phyloP scores from a whole-genome alignment of 2,888 invertebrate genomes.

The Morpho deidamia region DNA sequence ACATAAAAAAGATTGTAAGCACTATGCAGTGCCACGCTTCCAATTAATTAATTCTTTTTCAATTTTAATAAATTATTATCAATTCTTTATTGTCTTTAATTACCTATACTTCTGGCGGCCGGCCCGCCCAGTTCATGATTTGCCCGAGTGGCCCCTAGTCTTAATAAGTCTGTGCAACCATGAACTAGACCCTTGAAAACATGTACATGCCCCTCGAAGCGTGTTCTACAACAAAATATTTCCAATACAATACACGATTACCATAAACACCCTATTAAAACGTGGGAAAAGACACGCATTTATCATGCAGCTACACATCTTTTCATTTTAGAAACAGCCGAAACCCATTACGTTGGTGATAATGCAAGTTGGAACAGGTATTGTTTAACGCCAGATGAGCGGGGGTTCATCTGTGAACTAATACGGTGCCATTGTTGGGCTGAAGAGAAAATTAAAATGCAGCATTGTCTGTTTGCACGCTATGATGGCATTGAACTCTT shows the following conservation, averaged over 20 bases:
- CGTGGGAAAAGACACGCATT: conserved; percentile 58
- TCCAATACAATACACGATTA: conserved; percentile 38
- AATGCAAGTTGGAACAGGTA: conserved; percentile 74
- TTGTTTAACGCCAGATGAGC: conserved; percentile 67
- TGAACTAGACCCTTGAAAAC: conserved; percentile 5
- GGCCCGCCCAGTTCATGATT: no score
- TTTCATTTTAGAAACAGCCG: conserved; percentile 38
- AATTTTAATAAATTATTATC: no score
- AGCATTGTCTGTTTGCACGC: conserved; percentile 58
- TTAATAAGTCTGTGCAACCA: no score
- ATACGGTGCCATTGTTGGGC: conserved; percentile 66
- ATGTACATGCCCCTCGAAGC: conserved; percentile 3
- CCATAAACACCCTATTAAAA: conserved; percentile 30
- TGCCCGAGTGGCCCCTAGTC: no score
- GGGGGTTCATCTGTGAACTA: conserved; percentile 69
- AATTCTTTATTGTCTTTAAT: no score
- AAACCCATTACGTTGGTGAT: conserved; percentile 42
- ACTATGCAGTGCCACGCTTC: no score
- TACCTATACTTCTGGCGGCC: no score
- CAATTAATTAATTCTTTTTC: no score
- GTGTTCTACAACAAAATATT: conserved; percentile 24
- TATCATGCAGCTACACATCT: conserved; percentile 49
- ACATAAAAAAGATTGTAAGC: no score
- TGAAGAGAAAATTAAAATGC: conserved; percentile 72
- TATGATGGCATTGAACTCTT: conserved; percentile 19